These are phyloP conservation scores for Shinisaurus crocodilurus DNA, from an alignment of 2,113 vertebrate genomes.

Conservation along the genomic window DNA sequence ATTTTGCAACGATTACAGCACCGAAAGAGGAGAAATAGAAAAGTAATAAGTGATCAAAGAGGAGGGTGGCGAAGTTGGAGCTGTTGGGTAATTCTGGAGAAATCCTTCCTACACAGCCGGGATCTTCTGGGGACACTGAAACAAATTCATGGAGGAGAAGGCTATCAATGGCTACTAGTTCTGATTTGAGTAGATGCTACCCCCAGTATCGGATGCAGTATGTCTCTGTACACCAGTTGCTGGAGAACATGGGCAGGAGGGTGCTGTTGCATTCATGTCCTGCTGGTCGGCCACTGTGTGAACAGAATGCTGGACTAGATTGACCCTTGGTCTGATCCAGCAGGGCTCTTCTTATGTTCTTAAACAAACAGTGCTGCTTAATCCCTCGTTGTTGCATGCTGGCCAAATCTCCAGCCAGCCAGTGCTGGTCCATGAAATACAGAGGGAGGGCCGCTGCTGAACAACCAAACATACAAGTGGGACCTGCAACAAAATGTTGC, in stretches of 20 bases:
- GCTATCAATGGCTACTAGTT: too few species aligned
- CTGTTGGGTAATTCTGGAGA: slow-evolving; percentile 48
- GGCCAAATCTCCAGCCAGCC: slow-evolving; percentile 24
- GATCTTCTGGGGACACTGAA: slow-evolving; percentile 56
- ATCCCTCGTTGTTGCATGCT: accelerated
- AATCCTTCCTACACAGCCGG: slow-evolving; percentile 44
- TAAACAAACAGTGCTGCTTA: slow-evolving; percentile 29
- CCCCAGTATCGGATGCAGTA: too few species aligned
- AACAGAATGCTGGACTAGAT: too few species aligned
- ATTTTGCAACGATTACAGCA: slow-evolving; percentile 77
- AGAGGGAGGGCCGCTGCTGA: not conserved
- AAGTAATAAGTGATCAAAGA: slow-evolving; percentile 74
- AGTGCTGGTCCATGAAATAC: not conserved
- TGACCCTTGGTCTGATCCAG: too few species aligned
- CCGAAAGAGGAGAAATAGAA: slow-evolving; percentile 69
- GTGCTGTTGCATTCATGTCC: too few species aligned
- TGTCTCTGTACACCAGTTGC: too few species aligned
- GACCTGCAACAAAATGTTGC: not conserved
- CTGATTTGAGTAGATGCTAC: too few species aligned
- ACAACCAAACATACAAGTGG: too few species aligned
- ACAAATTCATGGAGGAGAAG: too few species aligned
- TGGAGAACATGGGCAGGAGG: too few species aligned
- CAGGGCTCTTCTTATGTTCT: too few species aligned
- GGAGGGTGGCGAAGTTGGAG: slow-evolving; percentile 46
- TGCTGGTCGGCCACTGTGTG: too few species aligned